These are phyloP conservation scores for Catalaphyllia jardinei DNA, from an alignment of 64 coral and sea anemone species.

Conservation along the genomic window DNA sequence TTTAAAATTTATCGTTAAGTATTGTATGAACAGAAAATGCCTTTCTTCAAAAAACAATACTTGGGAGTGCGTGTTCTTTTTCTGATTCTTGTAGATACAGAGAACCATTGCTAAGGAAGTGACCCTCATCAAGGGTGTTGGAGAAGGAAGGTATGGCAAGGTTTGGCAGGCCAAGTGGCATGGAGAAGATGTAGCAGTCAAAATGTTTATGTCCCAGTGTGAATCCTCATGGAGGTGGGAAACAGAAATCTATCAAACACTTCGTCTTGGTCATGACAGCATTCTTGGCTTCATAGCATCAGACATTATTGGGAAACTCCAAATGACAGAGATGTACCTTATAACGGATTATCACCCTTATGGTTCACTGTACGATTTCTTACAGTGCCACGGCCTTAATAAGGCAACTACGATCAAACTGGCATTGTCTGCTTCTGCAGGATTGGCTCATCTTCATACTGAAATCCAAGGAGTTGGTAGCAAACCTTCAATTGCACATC, in stretches of 20 bases:
- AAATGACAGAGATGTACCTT: constrained; percentile 91
- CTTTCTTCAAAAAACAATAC: no score
- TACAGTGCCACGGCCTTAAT: constrained; percentile 37
- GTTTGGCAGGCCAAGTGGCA: constrained; percentile 89
- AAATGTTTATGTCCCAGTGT: constrained; percentile 88
- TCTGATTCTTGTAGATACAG: no score
- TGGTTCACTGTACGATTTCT: constrained; percentile 90
- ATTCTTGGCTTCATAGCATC: constrained; percentile 93
- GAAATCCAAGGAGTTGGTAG: no score
- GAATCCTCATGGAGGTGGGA: constrained; percentile 86
- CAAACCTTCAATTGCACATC: no score
- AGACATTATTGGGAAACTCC: constrained; percentile 77
- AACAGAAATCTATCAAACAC: constrained; percentile 90
- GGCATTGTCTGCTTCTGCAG: no score
- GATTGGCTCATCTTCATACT: no score
- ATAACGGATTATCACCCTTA: constrained; percentile 91
- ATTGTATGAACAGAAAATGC: no score
- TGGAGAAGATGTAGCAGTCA: constrained; percentile 92
- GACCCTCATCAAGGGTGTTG: constrained; percentile 78
- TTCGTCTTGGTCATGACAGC: constrained; percentile 83
- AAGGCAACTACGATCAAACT: no score
- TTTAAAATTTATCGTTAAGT: no score
- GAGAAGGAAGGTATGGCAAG: constrained; percentile 89
- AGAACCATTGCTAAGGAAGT: constrained; percentile 86
- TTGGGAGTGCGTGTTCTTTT: no score